Base-by-base conservation (phyloP, 2,888 invertebrate species). In the Poecilus cupreus region DNA sequence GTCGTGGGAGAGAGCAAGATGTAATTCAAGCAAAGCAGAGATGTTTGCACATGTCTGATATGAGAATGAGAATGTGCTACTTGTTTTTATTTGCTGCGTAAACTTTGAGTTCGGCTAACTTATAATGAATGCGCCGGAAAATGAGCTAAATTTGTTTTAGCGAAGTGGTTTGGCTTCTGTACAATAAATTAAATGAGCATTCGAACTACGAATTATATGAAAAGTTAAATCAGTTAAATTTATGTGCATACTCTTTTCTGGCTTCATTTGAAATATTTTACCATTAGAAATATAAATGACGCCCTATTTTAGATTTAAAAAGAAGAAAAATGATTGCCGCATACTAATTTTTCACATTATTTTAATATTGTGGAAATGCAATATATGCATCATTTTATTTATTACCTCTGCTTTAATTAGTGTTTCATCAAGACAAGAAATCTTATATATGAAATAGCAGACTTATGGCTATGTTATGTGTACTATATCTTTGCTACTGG, bases 11-110 rank as follows among this genome's bases (percentile, higher is more conserved):
- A 13, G 24, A 46, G 32, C 54, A 76, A 76, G 26, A 76, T 54
- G 51, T 32, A 76, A 76, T 51, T 54, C 37, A 54, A 76, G 54
- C 54, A 49, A 49, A 49, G 49, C 8, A 32, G 37, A 39, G 20
- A 37, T 70, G 68, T 70, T 70, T 70, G 68, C 68, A 70, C 68
- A 37, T 70, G 68, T 26, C 20, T 70, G 39, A 70, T 39, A 70
- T 70, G 37, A 70, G 37, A 37, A 37, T 39, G 6, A 37, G 37
- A 37, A 70, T 39, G 16, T 70, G 37, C 6, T 3, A 26, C 4
- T 24, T 39, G 68, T 39, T 20, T 32, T 70, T 70, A 24, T 57
- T 37, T 70, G 37, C 3, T 20, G 68, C 37, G 18, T 39, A 70
- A 11, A 49, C n/a, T 49, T 49, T 49, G 20, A 32, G 18, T 70